Evolutionary conservation across 2,113 vertebrate species (phyloP).

Genomic region (Stomatorhinus ivindoensis): DNA sequence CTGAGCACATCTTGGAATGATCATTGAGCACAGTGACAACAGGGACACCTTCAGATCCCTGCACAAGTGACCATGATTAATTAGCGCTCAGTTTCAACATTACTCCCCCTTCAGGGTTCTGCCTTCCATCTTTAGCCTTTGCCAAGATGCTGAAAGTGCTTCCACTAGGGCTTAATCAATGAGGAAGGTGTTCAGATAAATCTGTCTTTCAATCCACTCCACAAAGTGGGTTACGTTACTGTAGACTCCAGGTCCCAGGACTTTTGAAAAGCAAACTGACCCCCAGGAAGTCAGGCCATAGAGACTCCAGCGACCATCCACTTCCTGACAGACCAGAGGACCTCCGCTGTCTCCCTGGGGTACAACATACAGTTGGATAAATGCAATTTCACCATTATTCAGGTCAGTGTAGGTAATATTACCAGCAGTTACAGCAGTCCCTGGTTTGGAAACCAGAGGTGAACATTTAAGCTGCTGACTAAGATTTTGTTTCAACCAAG

Average conservation of each 20-base stretch:
- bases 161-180: constrained; percentile 39
- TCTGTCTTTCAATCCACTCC: constrained; percentile 82
- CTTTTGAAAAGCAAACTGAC: constrained; percentile 77
- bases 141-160: constrained; percentile 43
- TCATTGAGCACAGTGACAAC: constrained; percentile 32
- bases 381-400: background rate
- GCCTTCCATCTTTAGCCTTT: background rate
- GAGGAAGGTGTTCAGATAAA: constrained; percentile 80
- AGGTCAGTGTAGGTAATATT: background rate
- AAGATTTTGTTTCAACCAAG: background rate
- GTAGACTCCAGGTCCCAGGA: constrained; percentile 77
- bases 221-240: constrained; percentile 81
- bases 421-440: background rate
- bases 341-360: constrained; percentile 78
- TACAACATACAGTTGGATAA: background rate
- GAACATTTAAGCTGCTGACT: background rate
- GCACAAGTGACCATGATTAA: background rate
- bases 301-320: constrained; percentile 69
- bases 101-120: background rate
- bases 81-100: background rate
- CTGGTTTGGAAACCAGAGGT: background rate
- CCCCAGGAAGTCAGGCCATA: constrained; percentile 83
- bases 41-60: background rate
- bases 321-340: constrained; percentile 68
- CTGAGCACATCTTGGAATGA: constrained; percentile 25